Base-by-base conservation (phyloP, 2,888 invertebrate genomes). In the Eilema griseolum region DNA sequence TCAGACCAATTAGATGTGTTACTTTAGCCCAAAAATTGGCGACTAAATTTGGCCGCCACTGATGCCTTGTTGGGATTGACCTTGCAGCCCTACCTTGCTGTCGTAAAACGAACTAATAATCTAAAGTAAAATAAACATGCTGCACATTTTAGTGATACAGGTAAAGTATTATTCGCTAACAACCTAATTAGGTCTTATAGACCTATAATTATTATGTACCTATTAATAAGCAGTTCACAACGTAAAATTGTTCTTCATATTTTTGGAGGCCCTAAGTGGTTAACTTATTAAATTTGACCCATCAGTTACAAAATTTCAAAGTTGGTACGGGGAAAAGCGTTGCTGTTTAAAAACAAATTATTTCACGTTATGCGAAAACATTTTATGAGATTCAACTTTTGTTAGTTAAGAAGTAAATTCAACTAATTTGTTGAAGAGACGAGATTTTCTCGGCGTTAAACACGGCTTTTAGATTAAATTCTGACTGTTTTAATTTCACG, bases 401-500 rank as follows among this genome's bases (percentile, higher is more conserved):
- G 80, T 79, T 80, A 84, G 80, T 83, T 81, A 83, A 83, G 80
- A 84, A 83, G 81, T 84, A 84, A 88, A 86, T 83, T 86, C 82
- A 78, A 81, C 86, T 88, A 89, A 89, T 88, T 89, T 87, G 84
- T 84, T 79, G 78, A 76, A 82, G 80, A 80, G 78, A 78, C 71
- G 73, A 75, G 78, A 80, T 85, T 87, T 83, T 83, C 74, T 76
- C 79, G 74, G 80, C 81, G 83, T 87, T 86, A 85, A 89, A 87
- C 84, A 84, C 81, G 78, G 85, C 85, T 88, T 88, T 89, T 80
- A 85, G 85, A 89, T 89, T 88, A 87, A 86, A 83, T 79, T 82
- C 82, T 74, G 83, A 83, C 86, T 84, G 85, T 89, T 91, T 89
- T 89, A 88, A 92, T 90, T 90, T 89, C 83, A 86, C 89, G 85